Base-by-base conservation (phyloP, 2,888 invertebrate genomes). In the Ichneumon xanthorius region DNA sequence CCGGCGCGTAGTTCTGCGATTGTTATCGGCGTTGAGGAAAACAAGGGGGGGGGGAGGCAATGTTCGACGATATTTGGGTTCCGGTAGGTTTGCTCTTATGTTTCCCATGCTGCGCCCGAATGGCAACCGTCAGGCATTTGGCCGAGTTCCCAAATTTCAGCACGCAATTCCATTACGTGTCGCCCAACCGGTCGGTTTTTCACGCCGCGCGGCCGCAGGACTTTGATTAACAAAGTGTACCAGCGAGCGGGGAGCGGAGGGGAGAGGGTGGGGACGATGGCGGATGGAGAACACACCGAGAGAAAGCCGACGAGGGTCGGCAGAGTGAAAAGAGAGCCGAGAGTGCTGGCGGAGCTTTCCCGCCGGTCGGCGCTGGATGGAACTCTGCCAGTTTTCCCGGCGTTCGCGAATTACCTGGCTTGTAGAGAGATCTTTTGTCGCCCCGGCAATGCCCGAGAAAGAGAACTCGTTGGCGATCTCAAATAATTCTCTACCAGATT, bases 151-250 rank as follows among this genome's bases (percentile, higher is more conserved):
- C 85, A 85, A 68, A 82, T 80, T 85, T 85, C 71, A 53, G 75
- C 67, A 85, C 85, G 85, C 85, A 85, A 85, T 85, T 85, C 76
- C 85, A 85, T 85, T 85, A 82, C 80, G 85, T 82, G 85, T 85
- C 82, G 76, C 71, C 76, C 80, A 75, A 75, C 63, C 76, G 76
- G 80, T 72, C 82, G 80, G 85, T 85, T 85, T 85, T 85, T 85
- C 85, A 85, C 85, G 80, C 85, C 71, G 55, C 30, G 70, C 82
- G 72, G 76, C 72, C 79, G 72, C 67, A 80, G 85, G 85, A 85
- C 85, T 85, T 85, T 85, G 85, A 85, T 85, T 82, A 85, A 85
- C 85, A 85, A 85, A 85, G 85, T 85, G 85, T 78, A 82, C 77
- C 72, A 71, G 61, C 26, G 71, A 80, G 85, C 53, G 40, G 65